Percentiles rank a stretch among this genome's conserved stretches.
phyloP scores from a whole-genome alignment of 2,888 invertebrate genomes.

The Tetranychus piercei region DNA sequence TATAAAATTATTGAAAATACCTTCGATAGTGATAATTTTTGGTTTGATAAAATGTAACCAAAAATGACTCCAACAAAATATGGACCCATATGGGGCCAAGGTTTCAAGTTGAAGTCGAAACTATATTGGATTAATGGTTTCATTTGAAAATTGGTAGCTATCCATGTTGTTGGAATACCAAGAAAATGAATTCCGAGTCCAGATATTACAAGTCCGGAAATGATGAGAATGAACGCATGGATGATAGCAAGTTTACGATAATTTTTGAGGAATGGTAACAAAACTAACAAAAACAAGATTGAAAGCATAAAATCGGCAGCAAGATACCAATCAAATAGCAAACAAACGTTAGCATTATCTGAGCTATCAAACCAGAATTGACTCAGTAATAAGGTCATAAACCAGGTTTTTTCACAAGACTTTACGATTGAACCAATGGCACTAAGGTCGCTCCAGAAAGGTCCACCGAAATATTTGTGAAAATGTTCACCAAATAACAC shows the following conservation, averaged over 20 bases:
- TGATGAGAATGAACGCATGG: neutral
- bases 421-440: neutral
- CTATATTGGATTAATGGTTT: neutral
- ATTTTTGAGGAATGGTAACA: slow-evolving; percentile 1
- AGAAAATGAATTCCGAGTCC: neutral
- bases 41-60: neutral
- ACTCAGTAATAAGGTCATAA: neutral
- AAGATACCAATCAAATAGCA: slow-evolving; percentile 8
- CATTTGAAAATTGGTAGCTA: neutral
- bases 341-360: neutral
- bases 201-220: neutral
- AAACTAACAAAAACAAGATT: neutral
- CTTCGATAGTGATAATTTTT: neutral
- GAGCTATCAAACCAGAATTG: slow-evolving; percentile 5
- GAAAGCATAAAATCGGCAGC: neutral
- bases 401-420: slow-evolving; percentile 7
- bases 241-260: neutral
- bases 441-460: neutral
- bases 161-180: neutral
- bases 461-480: slow-evolving; percentile 3
- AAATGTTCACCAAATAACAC: neutral
- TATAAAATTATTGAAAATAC: neutral
- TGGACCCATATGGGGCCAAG: neutral
- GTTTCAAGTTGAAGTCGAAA: neutral
- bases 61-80: slow-evolving; percentile 4